Evolutionary conservation across 2,888 invertebrate genomes (phyloP).

Genomic region (Orgyia antiqua): DNA sequence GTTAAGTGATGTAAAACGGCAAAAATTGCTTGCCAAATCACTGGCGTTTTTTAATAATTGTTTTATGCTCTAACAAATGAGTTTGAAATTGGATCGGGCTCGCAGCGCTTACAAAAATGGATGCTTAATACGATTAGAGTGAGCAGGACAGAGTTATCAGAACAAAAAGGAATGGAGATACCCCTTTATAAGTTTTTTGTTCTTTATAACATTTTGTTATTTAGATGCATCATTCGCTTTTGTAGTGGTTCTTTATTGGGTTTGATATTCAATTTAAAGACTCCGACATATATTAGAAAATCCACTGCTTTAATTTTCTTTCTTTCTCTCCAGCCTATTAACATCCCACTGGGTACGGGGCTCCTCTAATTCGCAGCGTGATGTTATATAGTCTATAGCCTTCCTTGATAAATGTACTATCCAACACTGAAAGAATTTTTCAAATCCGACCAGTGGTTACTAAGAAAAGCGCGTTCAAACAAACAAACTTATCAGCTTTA

Average conservation of each 20-base stretch:
- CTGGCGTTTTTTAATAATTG: slow-evolving; percentile 77
- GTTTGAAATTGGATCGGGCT: slow-evolving; percentile 83
- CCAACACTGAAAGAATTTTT: no score
- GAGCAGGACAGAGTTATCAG: slow-evolving; percentile 50
- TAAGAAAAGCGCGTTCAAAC: no score
- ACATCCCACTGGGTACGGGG: no score
- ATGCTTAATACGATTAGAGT: slow-evolving; percentile 81
- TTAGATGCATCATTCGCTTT: slow-evolving; percentile 38
- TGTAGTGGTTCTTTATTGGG: slow-evolving; percentile 35
- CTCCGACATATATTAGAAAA: slow-evolving; percentile 17
- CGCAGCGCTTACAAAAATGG: slow-evolving; percentile 81
- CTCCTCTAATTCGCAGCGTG: no score
- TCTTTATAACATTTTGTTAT: slow-evolving; percentile 41
- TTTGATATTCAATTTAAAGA: slow-evolving; percentile 36
- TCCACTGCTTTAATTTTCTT: no score
- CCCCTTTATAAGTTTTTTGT: slow-evolving; percentile 30
- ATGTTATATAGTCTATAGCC: no score
- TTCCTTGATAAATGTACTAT: no score
- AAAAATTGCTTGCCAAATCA: slow-evolving; percentile 70
- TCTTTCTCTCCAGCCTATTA: no score
- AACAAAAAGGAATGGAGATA: slow-evolving; percentile 27
- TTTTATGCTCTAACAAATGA: slow-evolving; percentile 80
- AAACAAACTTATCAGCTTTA: no score
- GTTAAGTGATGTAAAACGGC: slow-evolving; percentile 63
- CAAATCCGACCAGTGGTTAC: no score